These are phyloP conservation scores for Drosophila nannoptera DNA, from an alignment of 1,140 invertebrate genomes.

Conservation along the genomic window DNA sequence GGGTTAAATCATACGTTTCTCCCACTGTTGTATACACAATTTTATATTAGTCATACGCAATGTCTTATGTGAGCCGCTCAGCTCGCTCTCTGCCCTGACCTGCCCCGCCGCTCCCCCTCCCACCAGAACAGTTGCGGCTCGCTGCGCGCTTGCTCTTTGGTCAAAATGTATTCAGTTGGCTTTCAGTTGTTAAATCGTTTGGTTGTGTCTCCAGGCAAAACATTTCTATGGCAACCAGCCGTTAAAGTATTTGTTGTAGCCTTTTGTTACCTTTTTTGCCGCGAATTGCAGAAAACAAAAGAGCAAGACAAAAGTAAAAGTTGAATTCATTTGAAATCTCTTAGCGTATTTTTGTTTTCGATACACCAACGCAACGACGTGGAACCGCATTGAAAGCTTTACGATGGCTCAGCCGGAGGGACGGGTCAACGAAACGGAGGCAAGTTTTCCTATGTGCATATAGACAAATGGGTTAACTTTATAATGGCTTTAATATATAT, in stretches of 20 bases:
- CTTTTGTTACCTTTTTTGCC: slow-evolving; percentile 9
- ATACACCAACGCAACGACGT: slow-evolving; percentile 25
- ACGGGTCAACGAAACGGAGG: slow-evolving; percentile 26
- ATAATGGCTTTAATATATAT: background rate
- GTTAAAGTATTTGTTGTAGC: slow-evolving; percentile 28
- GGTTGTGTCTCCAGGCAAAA: slow-evolving; percentile 55
- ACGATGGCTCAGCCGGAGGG: slow-evolving; percentile 36
- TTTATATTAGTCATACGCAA: slow-evolving; percentile 29
- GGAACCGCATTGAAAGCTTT: slow-evolving; percentile 30
- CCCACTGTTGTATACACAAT: slow-evolving; percentile 8
- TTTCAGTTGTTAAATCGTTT: slow-evolving; percentile 70
- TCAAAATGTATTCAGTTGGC: slow-evolving; percentile 49
- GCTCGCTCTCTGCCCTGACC: background rate
- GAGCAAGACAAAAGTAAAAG: background rate
- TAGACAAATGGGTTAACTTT: background rate
- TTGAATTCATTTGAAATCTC: slow-evolving; percentile 5
- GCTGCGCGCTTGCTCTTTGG: slow-evolving; percentile 24
- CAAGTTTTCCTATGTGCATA: background rate
- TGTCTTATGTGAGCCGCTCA: slow-evolving; percentile 18
- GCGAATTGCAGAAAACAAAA: background rate
- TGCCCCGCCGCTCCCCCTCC: no score
- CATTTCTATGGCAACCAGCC: slow-evolving; percentile 59
- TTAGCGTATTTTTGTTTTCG: background rate
- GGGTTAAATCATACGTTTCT: background rate
- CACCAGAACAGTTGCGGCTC: background rate